Percentiles rank a stretch among this genome's conserved stretches.
Conservation (phyloP, 2,888 invertebrate species). For the Drosophila gaucha region DNA sequence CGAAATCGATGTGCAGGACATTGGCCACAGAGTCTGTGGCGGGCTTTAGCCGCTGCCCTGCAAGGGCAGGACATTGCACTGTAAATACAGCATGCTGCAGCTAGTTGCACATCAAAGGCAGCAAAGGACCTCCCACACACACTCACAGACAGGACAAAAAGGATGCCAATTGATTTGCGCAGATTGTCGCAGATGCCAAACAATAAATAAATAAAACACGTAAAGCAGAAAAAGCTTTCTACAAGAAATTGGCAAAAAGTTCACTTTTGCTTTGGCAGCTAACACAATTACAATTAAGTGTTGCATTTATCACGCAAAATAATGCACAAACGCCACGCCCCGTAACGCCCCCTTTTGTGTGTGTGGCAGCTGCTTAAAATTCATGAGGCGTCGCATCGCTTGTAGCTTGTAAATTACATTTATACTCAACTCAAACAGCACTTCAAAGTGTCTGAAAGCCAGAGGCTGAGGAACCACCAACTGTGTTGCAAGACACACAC, state of each 20-base stretch:
- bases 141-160: constrained; percentile 1
- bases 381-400: constrained; percentile 68
- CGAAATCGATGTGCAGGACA: constrained; percentile 42
- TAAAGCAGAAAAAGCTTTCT: constrained; percentile 24
- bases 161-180: constrained; percentile 28
- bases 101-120: constrained; percentile 18
- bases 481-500: too few species aligned
- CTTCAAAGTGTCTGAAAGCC: constrained; percentile 46
- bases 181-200: constrained; percentile 26
- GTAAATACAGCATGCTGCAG: constrained; percentile 26
- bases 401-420: constrained; percentile 74
- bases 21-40: constrained; percentile 23
- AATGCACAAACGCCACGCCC: constrained; percentile 56
- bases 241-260: constrained; percentile 9
- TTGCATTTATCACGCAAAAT: constrained; percentile 71
- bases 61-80: constrained; percentile 20
- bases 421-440: constrained; percentile 73
- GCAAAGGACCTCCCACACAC: background rate
- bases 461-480: constrained; percentile 4
- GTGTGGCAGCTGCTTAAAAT: constrained; percentile 63
- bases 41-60: background rate
- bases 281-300: constrained; percentile 63
- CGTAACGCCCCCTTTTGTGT: background rate
- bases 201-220: constrained; percentile 42
- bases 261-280: constrained; percentile 22